These are phyloP conservation scores for Meloidogyne floridensis DNA, from an alignment of 1,140 invertebrate genomes.

Conservation along the genomic window DNA sequence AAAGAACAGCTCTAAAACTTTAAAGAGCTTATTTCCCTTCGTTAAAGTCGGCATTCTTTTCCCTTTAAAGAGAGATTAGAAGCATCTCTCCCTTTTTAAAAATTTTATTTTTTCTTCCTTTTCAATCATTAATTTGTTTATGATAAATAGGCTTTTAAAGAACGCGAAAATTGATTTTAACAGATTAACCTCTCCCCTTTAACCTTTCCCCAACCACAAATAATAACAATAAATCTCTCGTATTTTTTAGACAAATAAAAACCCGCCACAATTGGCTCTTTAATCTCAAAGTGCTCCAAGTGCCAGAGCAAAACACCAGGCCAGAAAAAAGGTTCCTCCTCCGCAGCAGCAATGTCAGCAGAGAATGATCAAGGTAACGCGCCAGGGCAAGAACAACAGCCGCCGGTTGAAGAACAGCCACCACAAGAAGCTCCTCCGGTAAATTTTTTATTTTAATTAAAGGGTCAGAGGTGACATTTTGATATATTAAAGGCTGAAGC, in stretches of 20 bases:
- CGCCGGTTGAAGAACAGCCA: constrained; percentile 2
- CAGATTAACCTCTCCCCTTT: not conserved
- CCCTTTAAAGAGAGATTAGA: not conserved
- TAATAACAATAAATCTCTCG: not conserved
- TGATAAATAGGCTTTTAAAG: not conserved
- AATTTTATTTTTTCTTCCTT: not conserved
- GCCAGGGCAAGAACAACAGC: constrained; percentile 17
- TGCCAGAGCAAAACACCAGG: constrained; percentile 5
- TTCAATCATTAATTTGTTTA: too few relatives aligned
- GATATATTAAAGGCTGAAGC: not conserved
- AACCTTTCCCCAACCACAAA: not conserved
- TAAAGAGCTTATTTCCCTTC: not conserved
- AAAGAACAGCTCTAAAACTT: not conserved
- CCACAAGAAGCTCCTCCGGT: constrained; percentile 4
- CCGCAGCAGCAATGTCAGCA: constrained; percentile 26
- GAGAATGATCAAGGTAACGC: constrained; percentile 17
- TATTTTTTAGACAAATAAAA: not conserved
- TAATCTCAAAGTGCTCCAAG: constrained; percentile 6
- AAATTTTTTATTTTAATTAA: not conserved
- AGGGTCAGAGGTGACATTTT: too few relatives aligned
- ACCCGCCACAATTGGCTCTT: constrained; percentile 8
- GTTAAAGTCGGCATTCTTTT: not conserved
- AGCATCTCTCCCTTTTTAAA: not conserved
- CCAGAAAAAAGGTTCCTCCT: constrained; percentile 2
- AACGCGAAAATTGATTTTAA: not conserved